Evolutionary conservation across 2,797 vertebrate genomes (phyloP).

Genomic region (Cyclura pinguis): DNA sequence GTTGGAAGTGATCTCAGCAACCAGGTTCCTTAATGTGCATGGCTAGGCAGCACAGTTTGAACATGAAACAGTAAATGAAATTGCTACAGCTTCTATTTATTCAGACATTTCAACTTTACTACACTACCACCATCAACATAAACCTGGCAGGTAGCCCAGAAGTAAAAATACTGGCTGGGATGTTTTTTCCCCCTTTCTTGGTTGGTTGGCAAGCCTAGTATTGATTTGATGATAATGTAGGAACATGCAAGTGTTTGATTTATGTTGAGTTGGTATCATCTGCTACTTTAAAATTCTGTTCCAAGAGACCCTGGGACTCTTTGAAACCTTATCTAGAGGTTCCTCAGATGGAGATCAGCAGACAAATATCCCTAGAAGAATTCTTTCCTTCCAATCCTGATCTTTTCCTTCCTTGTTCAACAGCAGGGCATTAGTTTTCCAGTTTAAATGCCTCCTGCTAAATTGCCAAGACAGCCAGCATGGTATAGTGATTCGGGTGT

Average conservation of each 20-base stretch:
- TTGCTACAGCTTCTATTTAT: background rate
- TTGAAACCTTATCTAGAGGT: background rate
- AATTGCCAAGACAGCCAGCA: too few species aligned
- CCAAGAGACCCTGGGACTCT: background rate
- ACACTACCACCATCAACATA: background rate
- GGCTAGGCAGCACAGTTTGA: background rate
- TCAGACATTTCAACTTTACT: background rate
- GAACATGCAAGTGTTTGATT: background rate
- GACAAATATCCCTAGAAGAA: background rate
- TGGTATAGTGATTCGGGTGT: too few species aligned
- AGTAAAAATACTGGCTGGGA: background rate
- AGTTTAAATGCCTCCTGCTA: too few species aligned
- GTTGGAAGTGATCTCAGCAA: background rate
- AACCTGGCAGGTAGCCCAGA: constrained; percentile 1
- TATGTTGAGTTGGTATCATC: background rate
- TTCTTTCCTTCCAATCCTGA: background rate
- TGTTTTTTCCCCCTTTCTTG: background rate
- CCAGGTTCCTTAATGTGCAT: background rate
- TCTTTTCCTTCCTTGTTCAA: background rate
- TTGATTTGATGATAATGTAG: background rate
- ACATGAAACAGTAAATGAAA: too few species aligned
- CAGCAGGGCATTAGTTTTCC: too few species aligned
- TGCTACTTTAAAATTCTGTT: background rate
- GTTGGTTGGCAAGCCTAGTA: background rate
- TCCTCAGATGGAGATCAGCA: background rate